These are phyloP conservation scores for Nudaria mundana DNA, from an alignment of 2,888 invertebrate genomes.

Conservation along the genomic window DNA sequence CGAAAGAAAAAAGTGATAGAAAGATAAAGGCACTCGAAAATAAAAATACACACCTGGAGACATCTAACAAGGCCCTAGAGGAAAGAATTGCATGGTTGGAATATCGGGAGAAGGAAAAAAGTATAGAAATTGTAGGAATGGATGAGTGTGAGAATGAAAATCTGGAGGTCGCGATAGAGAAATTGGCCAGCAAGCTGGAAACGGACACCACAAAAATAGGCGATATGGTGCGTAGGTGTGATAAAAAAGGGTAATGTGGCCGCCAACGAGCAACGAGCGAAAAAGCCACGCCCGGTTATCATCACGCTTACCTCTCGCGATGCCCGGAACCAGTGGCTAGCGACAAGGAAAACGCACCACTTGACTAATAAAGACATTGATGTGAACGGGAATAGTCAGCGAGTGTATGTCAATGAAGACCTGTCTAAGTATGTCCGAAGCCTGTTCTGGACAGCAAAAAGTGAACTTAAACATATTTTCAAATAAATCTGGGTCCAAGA, in stretches of 20 bases:
- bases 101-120: not conserved
- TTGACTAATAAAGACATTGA: not conserved
- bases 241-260: not conserved
- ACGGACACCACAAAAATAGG: not conserved
- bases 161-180: not conserved
- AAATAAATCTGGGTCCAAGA: no score
- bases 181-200: not conserved
- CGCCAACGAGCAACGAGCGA: not conserved
- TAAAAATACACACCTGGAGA: not conserved
- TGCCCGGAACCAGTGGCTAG: not conserved
- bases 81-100: not conserved
- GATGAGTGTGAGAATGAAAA: not conserved
- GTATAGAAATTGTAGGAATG: not conserved
- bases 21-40: not conserved
- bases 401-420: no score
- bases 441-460: no score
- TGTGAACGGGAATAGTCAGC: no score
- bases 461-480: no score
- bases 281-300: not conserved
- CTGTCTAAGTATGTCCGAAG: no score
- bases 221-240: not conserved
- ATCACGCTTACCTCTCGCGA: not conserved
- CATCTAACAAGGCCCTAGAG: not conserved
- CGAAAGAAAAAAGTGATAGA: not conserved
- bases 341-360: not conserved